Percentiles rank a stretch among this genome's conserved stretches.
Conservation (phyloP, 1,140 invertebrate genomes). For the Eriosoma lanigerum region DNA sequence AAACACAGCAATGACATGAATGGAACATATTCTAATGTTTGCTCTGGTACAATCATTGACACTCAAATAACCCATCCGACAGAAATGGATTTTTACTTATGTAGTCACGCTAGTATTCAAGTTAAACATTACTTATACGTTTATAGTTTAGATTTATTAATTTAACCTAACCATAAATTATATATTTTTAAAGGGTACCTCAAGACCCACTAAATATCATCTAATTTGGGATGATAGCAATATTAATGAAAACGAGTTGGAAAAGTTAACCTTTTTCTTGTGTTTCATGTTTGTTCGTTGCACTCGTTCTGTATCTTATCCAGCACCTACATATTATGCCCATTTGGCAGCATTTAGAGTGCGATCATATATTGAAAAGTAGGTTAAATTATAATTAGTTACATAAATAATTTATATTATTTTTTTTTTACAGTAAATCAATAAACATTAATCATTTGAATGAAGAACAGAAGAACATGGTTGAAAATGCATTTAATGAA, state of each 20-base stretch:
- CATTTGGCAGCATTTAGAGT: slow-evolving; percentile 86
- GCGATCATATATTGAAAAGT: slow-evolving; percentile 63
- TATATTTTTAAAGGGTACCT: slow-evolving; percentile 55
- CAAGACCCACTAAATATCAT: slow-evolving; percentile 85
- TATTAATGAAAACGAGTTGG: slow-evolving; percentile 75
- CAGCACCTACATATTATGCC: slow-evolving; percentile 91
- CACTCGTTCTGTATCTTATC: slow-evolving; percentile 84
- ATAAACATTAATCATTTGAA: slow-evolving; percentile 53
- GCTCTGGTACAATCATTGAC: slow-evolving; percentile 82
- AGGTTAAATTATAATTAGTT: slow-evolving; percentile 4
- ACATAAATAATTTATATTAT: slow-evolving; percentile 6
- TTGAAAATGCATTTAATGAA: slow-evolving; percentile 47
- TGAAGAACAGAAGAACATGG: slow-evolving; percentile 56
- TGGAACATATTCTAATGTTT: slow-evolving; percentile 68
- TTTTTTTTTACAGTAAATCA: slow-evolving; percentile 55
- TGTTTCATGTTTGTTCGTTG: slow-evolving; percentile 89
- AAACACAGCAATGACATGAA: slow-evolving; percentile 57
- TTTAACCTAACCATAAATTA: neutral
- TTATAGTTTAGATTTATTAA: neutral
- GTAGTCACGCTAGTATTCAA: slow-evolving; percentile 70
- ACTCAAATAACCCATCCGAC: slow-evolving; percentile 76
- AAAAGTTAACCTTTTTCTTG: slow-evolving; percentile 79
- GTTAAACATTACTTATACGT: slow-evolving; percentile 57
- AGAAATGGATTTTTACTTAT: slow-evolving; percentile 84
- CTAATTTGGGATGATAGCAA: slow-evolving; percentile 79